These are phyloP conservation scores for Meles meles DNA, from an alignment of 2,113 vertebrate species.

Conservation along the genomic window DNA sequence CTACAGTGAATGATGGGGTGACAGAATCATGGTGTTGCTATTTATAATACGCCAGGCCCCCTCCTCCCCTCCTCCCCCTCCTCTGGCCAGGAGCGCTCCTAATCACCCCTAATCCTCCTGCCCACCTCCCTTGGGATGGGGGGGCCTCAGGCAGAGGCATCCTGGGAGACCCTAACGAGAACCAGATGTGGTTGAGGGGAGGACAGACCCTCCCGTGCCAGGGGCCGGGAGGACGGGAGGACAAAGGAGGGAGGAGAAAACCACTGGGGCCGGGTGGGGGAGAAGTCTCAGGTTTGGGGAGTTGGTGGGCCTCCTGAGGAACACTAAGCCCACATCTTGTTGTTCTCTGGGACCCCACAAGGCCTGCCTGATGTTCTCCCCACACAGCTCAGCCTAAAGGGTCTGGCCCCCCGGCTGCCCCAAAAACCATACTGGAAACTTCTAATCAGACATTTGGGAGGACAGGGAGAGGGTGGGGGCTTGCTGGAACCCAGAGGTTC, in stretches of 20 bases:
- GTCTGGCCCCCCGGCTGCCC: background rate
- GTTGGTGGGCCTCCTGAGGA: background rate
- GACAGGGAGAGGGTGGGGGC: background rate
- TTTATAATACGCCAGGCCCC: conserved; percentile 79
- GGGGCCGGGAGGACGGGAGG: conserved; percentile 68
- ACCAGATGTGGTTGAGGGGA: conserved; percentile 83
- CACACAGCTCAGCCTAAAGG: background rate
- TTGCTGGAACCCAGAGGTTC: background rate
- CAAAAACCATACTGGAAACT: conserved; percentile 43
- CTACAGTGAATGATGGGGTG: conserved; percentile 74
- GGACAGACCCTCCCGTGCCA: conserved; percentile 75
- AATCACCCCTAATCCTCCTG: conserved; percentile 82
- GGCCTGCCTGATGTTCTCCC: background rate
- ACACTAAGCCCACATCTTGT: background rate
- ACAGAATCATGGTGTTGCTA: conserved; percentile 77
- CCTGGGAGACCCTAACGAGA: conserved; percentile 81
- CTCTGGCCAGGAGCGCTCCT: conserved; percentile 68
- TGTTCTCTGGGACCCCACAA: background rate
- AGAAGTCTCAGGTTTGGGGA: background rate
- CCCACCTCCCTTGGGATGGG: conserved; percentile 76
- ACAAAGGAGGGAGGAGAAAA: conserved; percentile 58
- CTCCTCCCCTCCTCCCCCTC: conserved; percentile 50
- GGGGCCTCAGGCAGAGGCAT: conserved; percentile 73
- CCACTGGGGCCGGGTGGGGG: background rate
- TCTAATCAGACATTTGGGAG: conserved; percentile 65